Evolutionary conservation across 2,797 vertebrate genomes (phyloP).

Genomic region (Rhinophrynus dorsalis): DNA sequence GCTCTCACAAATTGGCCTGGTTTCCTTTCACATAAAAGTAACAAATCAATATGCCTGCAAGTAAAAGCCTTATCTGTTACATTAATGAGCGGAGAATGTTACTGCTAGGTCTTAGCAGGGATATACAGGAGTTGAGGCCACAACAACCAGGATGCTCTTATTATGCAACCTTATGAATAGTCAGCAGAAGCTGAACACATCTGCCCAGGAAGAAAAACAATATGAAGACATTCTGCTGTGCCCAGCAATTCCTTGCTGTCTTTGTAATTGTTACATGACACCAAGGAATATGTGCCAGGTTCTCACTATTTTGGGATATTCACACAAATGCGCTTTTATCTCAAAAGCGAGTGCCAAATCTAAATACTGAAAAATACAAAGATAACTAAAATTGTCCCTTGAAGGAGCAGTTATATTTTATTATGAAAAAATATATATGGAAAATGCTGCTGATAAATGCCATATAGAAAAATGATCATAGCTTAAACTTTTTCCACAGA

Average conservation of each 20-base stretch:
- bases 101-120: constrained; percentile 20
- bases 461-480: no score
- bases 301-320: neutral
- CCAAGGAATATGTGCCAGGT: neutral
- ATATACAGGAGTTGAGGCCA: constrained; percentile 16
- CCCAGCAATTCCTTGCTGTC: neutral
- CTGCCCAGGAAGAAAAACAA: neutral
- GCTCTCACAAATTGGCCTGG: neutral
- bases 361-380: neutral
- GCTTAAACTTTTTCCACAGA: no score
- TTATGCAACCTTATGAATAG: constrained; percentile 11
- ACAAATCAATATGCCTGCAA: constrained; percentile 17
- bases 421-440: no score
- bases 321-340: no score
- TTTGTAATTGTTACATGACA: neutral
- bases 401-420: no score
- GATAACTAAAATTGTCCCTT: no score
- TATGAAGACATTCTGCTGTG: neutral
- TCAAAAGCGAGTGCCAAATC: no score
- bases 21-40: neutral
- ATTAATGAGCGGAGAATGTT: constrained; percentile 9
- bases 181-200: constrained; percentile 25
- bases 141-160: neutral
- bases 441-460: no score
- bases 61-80: constrained; percentile 37